Evolutionary conservation across 2,113 vertebrate species (phyloP).

Genomic region (Kryptolebias marmoratus): DNA sequence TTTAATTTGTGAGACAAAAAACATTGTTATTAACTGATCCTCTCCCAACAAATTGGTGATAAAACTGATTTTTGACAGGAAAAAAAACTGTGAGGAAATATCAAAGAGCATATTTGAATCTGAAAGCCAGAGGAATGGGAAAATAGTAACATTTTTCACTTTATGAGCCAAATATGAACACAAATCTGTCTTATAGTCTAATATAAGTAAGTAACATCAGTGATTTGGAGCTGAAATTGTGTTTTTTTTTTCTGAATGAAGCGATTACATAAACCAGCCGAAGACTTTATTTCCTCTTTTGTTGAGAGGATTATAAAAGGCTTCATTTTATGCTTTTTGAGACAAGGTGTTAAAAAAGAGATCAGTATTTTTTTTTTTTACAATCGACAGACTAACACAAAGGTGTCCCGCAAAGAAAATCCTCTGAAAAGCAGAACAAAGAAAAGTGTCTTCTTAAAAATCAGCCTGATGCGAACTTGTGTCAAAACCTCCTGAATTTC

Average conservation of each 20-base stretch:
- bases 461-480: slow-evolving; percentile 3
- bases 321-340: slow-evolving; percentile 1
- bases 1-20: not conserved
- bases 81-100: slow-evolving; percentile 45
- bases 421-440: not conserved
- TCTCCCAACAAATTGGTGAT: slow-evolving; percentile 28
- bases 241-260: slow-evolving; percentile 13
- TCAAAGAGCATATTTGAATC: slow-evolving; percentile 71
- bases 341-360: not conserved
- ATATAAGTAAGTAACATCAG: slow-evolving; percentile 42
- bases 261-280: slow-evolving; percentile 24
- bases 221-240: slow-evolving; percentile 31
- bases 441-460: too few species aligned
- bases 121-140: slow-evolving; percentile 16
- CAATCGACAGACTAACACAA: slow-evolving; percentile 15
- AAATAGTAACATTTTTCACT: slow-evolving; percentile 23
- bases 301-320: slow-evolving; percentile 6
- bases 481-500: not conserved
- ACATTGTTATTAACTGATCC: slow-evolving; percentile 8
- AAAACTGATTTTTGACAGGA: slow-evolving; percentile 56
- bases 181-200: slow-evolving; percentile 27
- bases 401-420: slow-evolving; percentile 3
- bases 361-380: not conserved
- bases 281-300: slow-evolving; percentile 7
- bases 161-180: slow-evolving; percentile 44